Base-by-base conservation (phyloP, 2,113 vertebrate species). In the Euleptes europaea region DNA sequence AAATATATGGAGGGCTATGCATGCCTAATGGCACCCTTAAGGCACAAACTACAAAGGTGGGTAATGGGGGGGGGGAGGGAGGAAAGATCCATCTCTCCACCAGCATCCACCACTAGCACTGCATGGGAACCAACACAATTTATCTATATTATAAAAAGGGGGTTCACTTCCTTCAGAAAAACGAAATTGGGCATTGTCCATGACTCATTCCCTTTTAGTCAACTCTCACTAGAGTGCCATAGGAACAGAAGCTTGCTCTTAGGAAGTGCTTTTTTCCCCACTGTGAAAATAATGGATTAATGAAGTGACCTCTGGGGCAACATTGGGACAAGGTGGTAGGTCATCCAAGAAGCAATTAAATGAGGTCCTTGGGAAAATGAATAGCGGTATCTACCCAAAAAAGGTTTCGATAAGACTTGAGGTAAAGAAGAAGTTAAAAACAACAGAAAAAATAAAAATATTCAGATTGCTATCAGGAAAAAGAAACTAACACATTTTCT, bases 261-360 rank as follows among this genome's bases (percentile, higher is more conserved):
- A 83, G 86, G 54, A 70, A 88, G 88, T 54, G 54, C 67, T 57
- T 76, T 80, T 81, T 86, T 86, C 84, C 78, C 83, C 67, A 78
- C 2, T 82, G 21, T 57, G 3, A 84, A 86, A 91, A 89, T 94
- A 94, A 95, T 65, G 87, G 91, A 94, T 94, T 90, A 86, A 73
- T 82, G 31, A 88, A 90, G 75, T 84, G 93, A 94, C 94, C 94
- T 90, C 80, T 77, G 38, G 92, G 93, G 90, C 94, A 94, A 92
- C 93, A 92, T 78, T 91, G 91, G 94, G 92, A 94, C 94, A 93
- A 94, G 91, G 91, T 92, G 91, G 86, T 86, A 92, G 93, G 92
- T 95, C 94, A 92, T 84, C 92, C 89, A 94, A 93, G 80, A 89
- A 94, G 92, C 86, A 93, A 95, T 94, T 95, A 95, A 90, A 93